Evolutionary conservation across 2,113 vertebrate genomes (phyloP).

Genomic region (Strix uralensis): DNA sequence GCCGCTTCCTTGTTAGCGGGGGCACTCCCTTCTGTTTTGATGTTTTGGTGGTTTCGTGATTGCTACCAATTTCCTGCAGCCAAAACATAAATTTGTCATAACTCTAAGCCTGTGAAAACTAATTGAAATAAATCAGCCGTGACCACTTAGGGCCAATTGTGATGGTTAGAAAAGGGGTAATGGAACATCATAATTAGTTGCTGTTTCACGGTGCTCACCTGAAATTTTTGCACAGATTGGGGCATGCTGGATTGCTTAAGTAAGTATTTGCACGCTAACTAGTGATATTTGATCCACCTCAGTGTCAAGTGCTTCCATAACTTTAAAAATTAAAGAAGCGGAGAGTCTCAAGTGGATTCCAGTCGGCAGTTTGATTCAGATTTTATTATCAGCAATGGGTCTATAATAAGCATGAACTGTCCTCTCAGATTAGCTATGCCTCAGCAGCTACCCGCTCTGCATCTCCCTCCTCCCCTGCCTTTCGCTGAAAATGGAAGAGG

Average conservation of each 20-base stretch:
- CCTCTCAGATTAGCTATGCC: slow-evolving; percentile 89
- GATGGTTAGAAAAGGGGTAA: slow-evolving; percentile 54
- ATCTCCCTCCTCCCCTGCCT: slow-evolving; percentile 65
- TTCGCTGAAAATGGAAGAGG: slow-evolving; percentile 67
- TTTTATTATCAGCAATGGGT: slow-evolving; percentile 89
- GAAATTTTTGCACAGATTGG: slow-evolving; percentile 71
- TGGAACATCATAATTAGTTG: slow-evolving; percentile 78
- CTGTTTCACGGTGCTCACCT: slow-evolving; percentile 73
- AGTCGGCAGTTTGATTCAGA: slow-evolving; percentile 84
- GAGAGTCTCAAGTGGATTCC: slow-evolving; percentile 78
- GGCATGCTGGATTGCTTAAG: slow-evolving; percentile 77
- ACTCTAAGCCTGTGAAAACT: slow-evolving; percentile 68
- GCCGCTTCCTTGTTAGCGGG: slow-evolving; percentile 37
- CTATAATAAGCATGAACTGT: slow-evolving; percentile 91
- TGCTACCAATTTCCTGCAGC: slow-evolving; percentile 77
- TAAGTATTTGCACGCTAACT: slow-evolving; percentile 89
- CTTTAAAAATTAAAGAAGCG: slow-evolving; percentile 91
- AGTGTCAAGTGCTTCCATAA: slow-evolving; percentile 87
- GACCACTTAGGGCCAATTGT: slow-evolving; percentile 72
- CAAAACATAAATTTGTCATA: slow-evolving; percentile 87
- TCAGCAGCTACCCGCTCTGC: slow-evolving; percentile 67
- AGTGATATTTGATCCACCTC: slow-evolving; percentile 86
- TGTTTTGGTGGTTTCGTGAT: slow-evolving; percentile 80
- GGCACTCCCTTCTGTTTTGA: slow-evolving; percentile 75
- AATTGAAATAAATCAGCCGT: slow-evolving; percentile 83